phyloP scores from a whole-genome alignment of 1,140 invertebrate species.

The Drosophila aff. region DNA sequence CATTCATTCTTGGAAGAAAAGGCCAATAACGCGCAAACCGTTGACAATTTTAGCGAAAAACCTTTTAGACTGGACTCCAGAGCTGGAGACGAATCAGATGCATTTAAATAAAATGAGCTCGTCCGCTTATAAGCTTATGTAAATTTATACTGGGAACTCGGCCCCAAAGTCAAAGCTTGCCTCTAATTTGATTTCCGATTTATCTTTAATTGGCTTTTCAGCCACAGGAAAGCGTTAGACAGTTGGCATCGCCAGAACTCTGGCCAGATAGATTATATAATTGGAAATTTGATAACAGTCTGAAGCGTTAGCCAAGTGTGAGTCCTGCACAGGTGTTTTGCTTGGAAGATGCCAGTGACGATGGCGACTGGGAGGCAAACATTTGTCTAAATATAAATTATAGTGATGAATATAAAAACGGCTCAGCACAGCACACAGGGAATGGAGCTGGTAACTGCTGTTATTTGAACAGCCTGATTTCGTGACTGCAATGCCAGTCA shows the following conservation, averaged over 20 bases:
- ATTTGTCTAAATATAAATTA: constrained; percentile 61
- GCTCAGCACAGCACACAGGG: constrained; percentile 14
- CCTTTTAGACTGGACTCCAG: not conserved
- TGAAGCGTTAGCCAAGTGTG: not conserved
- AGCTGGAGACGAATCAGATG: constrained; percentile 20
- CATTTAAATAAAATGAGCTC: constrained; percentile 2
- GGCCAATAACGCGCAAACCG: constrained; percentile 45
- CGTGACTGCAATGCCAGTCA: constrained; percentile 64
- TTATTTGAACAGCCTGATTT: constrained; percentile 75
- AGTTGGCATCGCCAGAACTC: not conserved
- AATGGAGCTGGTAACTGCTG: constrained; percentile 24
- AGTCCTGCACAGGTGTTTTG: constrained; percentile 59
- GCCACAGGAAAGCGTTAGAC: not conserved
- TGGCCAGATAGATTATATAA: not conserved
- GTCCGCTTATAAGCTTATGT: too few relatives aligned
- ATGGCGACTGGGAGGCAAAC: constrained; percentile 33
- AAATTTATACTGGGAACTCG: not conserved
- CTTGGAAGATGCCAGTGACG: constrained; percentile 22
- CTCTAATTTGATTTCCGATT: not conserved
- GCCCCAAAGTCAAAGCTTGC: not conserved
- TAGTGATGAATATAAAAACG: constrained; percentile 21
- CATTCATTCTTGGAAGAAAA: constrained; percentile 67
- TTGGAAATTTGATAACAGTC: not conserved
- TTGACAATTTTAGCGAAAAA: constrained; percentile 30
- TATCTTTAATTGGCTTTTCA: not conserved